phyloP scores from a whole-genome alignment of 2,888 invertebrate species.

The Tipula unca region DNA sequence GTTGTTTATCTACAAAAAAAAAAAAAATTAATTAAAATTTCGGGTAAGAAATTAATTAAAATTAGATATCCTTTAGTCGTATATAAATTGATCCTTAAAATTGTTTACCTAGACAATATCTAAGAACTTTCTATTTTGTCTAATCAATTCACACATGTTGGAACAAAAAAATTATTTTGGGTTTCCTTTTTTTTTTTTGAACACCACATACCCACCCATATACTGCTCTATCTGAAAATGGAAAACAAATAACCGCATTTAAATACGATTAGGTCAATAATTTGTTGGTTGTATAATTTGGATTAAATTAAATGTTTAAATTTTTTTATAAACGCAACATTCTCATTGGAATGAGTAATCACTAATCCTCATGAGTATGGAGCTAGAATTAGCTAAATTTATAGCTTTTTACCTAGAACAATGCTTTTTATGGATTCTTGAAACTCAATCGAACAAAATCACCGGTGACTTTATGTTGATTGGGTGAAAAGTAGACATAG shows the following conservation, averaged over 20 bases:
- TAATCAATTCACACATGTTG: not conserved
- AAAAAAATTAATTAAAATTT: not conserved
- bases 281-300: too few species aligned
- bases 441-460: too few species aligned
- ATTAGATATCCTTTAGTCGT: not conserved
- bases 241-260: not conserved
- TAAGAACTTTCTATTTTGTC: not conserved
- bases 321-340: too few species aligned
- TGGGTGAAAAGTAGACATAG: too few species aligned
- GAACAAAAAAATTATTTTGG: not conserved
- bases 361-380: too few species aligned
- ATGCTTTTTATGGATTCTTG: too few species aligned
- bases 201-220: not conserved
- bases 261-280: not conserved
- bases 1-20: not conserved
- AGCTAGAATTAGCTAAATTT: too few species aligned
- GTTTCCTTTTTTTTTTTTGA: not conserved
- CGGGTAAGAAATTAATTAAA: not conserved
- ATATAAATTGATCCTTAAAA: not conserved
- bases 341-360: too few species aligned
- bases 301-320: too few species aligned
- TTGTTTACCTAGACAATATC: not conserved
- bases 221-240: not conserved
- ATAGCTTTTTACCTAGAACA: too few species aligned
- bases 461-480: too few species aligned